phyloP scores from a whole-genome alignment of 2,888 invertebrate species.

The Ptilodon capucinus region DNA sequence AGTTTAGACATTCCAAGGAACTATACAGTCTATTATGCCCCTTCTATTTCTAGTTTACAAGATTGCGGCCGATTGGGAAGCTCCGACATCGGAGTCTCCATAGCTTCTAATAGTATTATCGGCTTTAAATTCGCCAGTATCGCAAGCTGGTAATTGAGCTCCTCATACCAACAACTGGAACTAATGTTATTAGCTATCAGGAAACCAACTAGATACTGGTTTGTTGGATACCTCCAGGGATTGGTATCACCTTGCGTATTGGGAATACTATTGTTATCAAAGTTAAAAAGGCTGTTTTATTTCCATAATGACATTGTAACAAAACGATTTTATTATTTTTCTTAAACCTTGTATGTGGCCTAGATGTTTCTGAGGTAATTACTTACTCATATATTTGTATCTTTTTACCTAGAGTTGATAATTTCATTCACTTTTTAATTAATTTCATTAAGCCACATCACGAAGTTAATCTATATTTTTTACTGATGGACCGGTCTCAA shows the following conservation, averaged over 20 bases:
- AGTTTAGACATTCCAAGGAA: too few species aligned
- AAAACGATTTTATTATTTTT: too few species aligned
- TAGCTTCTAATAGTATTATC: slow-evolving; percentile 31
- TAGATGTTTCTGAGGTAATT: too few species aligned
- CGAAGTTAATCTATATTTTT: background rate
- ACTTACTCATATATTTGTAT: too few species aligned
- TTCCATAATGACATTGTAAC: too few species aligned
- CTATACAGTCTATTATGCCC: background rate
- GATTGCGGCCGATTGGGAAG: background rate
- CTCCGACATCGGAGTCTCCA: slow-evolving; percentile 9
- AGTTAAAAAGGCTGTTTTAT: too few species aligned
- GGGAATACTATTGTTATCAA: too few species aligned
- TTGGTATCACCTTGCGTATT: too few species aligned
- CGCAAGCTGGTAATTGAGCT: slow-evolving; percentile 29
- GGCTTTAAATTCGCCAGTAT: slow-evolving; percentile 34
- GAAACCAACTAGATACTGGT: background rate
- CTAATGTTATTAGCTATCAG: slow-evolving; percentile 26
- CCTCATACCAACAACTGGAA: slow-evolving; percentile 25
- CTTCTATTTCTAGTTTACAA: background rate
- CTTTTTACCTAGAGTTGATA: too few species aligned
- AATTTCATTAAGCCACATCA: too few species aligned
- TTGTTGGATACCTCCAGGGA: background rate
- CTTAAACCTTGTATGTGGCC: too few species aligned
- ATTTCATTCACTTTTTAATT: too few species aligned
- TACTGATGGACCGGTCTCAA: background rate